These are phyloP conservation scores for Chaenodraco wilsoni DNA, from an alignment of 2,797 vertebrate genomes.

Conservation along the genomic window DNA sequence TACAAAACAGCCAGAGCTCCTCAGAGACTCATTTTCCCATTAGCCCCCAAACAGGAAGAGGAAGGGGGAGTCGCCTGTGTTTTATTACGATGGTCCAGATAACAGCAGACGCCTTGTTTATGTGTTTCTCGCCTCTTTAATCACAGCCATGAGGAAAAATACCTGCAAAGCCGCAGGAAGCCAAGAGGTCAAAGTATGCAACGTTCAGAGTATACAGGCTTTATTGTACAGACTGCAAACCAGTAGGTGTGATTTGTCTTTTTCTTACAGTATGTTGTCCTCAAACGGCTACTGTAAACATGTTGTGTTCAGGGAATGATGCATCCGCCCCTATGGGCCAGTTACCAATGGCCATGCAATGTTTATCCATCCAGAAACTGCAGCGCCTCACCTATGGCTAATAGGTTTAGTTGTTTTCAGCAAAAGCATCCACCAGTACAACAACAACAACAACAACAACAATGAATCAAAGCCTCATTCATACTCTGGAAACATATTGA, in stretches of 20 bases:
- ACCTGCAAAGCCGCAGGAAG: slow-evolving; percentile 35
- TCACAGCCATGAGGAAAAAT: slow-evolving; percentile 47
- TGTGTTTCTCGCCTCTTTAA: slow-evolving; percentile 75
- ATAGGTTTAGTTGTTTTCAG: not conserved
- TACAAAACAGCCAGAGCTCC: slow-evolving; percentile 66
- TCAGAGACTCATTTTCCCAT: slow-evolving; percentile 76
- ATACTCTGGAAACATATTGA: not conserved
- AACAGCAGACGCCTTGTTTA: slow-evolving; percentile 76
- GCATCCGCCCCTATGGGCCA: slow-evolving; percentile 22
- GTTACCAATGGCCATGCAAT: slow-evolving; percentile 21
- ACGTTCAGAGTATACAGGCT: slow-evolving; percentile 1
- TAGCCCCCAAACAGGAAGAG: slow-evolving; percentile 81
- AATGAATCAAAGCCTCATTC: not conserved
- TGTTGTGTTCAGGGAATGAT: slow-evolving; percentile 22
- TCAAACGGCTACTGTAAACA: slow-evolving; percentile 26
- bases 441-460: not conserved
- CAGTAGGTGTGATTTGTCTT: not conserved
- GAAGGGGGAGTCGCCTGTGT: slow-evolving; percentile 72
- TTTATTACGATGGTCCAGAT: slow-evolving; percentile 76
- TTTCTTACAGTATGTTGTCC: not conserved
- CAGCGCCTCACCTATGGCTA: not conserved
- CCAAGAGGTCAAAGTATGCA: slow-evolving; percentile 20
- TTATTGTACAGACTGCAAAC: slow-evolving; percentile 16
- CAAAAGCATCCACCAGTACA: not conserved
- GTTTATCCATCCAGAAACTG: slow-evolving; percentile 25